phyloP scores from a whole-genome alignment of 1,140 invertebrate genomes.

The roundworm (Caenorhabditis elegans) region WBcel235 BX284605.5:10852001-10852500 shows the following conservation, averaged over 20 bases:
- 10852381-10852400: background rate
- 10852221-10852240: conserved; percentile 25
- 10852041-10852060: conserved; percentile 42
- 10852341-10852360: too few relatives aligned
- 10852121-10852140: conserved; percentile 38
- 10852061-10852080: conserved; percentile 20
- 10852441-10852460: background rate
- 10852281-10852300: background rate
- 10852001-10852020: conserved; percentile 37
- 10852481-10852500: too few relatives aligned
- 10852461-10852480: background rate
- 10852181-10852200: conserved; percentile 33
- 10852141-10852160: conserved; percentile 45
- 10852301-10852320: too few relatives aligned
- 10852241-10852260: conserved; percentile 17
- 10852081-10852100: background rate
- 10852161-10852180: conserved; percentile 11
- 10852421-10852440: conserved; percentile 19
- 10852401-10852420: conserved; percentile 20
- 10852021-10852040: conserved; percentile 37
- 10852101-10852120: conserved; percentile 24
- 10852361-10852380: background rate
- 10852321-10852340: too few relatives aligned
- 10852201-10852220: conserved; percentile 34
- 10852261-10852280: conserved; percentile 8